Conservation (phyloP, 2,113 vertebrate genomes). For the Psephotus haematonotus region DNA sequence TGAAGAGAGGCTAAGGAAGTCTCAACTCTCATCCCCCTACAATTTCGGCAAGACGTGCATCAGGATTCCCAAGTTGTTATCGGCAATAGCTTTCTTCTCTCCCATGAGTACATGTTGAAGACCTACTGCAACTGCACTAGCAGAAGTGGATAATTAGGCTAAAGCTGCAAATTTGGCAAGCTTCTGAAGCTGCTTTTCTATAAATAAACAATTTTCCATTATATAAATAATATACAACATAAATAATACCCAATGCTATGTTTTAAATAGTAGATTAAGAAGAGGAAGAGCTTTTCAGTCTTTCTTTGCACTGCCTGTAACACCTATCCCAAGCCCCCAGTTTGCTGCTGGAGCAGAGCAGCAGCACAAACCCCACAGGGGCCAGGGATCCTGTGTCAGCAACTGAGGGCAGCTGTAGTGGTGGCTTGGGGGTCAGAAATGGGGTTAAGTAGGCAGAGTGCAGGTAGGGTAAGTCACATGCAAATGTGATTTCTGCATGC, state of each 20-base stretch:
- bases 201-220: neutral
- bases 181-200: neutral
- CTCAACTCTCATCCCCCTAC: neutral
- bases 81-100: neutral
- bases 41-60: neutral
- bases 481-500: neutral
- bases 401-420: neutral
- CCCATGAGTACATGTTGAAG: neutral
- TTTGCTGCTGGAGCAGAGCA: neutral
- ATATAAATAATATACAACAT: neutral
- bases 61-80: neutral
- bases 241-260: neutral
- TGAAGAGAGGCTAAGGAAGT: neutral
- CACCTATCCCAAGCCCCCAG: neutral
- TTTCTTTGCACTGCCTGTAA: neutral
- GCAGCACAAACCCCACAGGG: rapidly evolving
- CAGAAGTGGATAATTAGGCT: neutral
- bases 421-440: neutral
- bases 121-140: neutral
- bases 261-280: neutral
- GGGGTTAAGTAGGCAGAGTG: neutral
- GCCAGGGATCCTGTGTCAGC: neutral
- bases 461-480: neutral
- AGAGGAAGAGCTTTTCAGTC: neutral
- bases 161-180: neutral